A percentile compares a stretch with the other conserved stretches of the same genome.
Evolutionary conservation across 2,113 vertebrate species (phyloP).

Genomic region (Benitochromis conjunctus): DNA sequence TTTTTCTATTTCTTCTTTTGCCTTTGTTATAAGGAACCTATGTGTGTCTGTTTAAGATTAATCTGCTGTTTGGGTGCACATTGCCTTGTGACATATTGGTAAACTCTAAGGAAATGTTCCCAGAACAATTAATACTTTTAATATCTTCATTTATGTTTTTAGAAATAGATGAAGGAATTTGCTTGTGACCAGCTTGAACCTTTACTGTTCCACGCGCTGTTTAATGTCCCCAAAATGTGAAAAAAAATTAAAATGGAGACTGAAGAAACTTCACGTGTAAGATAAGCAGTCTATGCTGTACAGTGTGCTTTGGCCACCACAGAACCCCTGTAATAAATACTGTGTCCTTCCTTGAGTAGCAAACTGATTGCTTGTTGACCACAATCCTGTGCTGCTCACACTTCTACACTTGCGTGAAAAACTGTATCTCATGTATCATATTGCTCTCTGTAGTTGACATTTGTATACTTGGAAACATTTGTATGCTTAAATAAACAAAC

Average conservation of each 20-base stretch:
- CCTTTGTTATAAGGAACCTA: background rate
- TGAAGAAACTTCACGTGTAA: background rate
- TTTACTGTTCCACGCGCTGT: background rate
- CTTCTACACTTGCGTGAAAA: background rate
- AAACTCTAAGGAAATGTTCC: background rate
- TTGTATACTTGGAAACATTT: constrained; percentile 7
- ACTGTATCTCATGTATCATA: background rate
- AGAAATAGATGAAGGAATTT: background rate
- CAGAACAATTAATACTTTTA: background rate
- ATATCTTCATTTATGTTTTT: background rate
- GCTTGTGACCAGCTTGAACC: background rate
- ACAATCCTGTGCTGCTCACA: background rate
- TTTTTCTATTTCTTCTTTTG: background rate
- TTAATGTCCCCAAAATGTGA: background rate
- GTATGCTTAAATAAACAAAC: constrained; percentile 39
- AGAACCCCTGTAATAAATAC: background rate
- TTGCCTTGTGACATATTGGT: background rate
- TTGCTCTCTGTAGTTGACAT: background rate
- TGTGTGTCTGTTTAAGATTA: background rate
- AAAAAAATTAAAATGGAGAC: background rate
- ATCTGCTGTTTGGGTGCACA: background rate
- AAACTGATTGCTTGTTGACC: background rate
- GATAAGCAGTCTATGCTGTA: background rate
- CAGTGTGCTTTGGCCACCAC: background rate
- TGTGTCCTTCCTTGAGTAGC: background rate